Conservation (phyloP, 2,888 invertebrate genomes). For the Agrilus biguttatus region DNA sequence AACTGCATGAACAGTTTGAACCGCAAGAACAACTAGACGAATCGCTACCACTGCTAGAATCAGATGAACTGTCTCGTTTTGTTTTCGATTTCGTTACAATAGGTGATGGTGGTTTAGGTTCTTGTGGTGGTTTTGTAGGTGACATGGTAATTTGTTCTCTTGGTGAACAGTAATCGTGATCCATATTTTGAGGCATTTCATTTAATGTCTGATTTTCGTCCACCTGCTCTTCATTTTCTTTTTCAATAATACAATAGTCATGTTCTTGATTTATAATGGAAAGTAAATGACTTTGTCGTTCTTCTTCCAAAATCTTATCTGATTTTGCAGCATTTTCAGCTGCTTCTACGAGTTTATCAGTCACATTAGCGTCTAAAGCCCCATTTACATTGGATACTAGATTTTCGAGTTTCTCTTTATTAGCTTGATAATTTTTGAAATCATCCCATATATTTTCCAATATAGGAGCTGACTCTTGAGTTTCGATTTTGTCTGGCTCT, state of each 20-base stretch:
- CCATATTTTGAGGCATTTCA: slow-evolving; percentile 19
- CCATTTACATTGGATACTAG: slow-evolving; percentile 12
- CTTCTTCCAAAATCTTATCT: slow-evolving; percentile 11
- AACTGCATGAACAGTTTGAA: slow-evolving; percentile 70
- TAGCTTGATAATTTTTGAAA: slow-evolving; percentile 59
- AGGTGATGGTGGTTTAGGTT: neutral
- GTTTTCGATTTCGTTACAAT: neutral
- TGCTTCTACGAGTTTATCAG: too few relatives aligned
- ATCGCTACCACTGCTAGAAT: slow-evolving; percentile 61
- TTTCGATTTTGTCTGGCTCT: slow-evolving; percentile 20
- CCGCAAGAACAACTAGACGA: slow-evolving; percentile 69
- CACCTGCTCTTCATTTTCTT: slow-evolving; percentile 22
- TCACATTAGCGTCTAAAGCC: neutral
- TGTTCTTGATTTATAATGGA: slow-evolving; percentile 8
- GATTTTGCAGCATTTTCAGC: slow-evolving; percentile 14
- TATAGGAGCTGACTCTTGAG: slow-evolving; percentile 42
- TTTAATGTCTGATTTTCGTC: slow-evolving; percentile 19
- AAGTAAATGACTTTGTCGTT: neutral
- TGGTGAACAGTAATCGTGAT: slow-evolving; percentile 31
- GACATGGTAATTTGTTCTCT: slow-evolving; percentile 6
- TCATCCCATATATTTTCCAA: slow-evolving; percentile 65
- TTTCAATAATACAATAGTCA: slow-evolving; percentile 12
- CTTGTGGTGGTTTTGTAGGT: slow-evolving; percentile 8
- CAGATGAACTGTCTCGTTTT: slow-evolving; percentile 46
- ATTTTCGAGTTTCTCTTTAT: slow-evolving; percentile 40